Base-by-base conservation (phyloP, 2,888 invertebrate species). In the Synanthedon andrenaeformis region DNA sequence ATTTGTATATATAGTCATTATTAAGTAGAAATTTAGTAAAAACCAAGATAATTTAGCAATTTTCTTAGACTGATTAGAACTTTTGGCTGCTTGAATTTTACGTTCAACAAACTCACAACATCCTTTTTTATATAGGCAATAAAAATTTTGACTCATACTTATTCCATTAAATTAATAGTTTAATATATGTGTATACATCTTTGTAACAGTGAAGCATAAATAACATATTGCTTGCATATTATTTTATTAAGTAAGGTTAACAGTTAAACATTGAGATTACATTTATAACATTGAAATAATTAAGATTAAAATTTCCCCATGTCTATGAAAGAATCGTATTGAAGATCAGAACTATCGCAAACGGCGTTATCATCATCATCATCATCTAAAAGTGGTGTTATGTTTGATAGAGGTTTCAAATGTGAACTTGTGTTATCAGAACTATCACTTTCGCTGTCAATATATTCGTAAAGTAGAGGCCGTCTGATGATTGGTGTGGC, bases 281-380 rank as follows among this genome's bases (percentile, higher is more conserved):
- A 35, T 35, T 45, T n/a, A 45, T 14, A 45, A 45, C 12, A 12
- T 12, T n/a, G n/a, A 6, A 45, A 45, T 4, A 56, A 57, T 65
- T 60, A 51, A 62, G 62, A 63, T 63, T 60, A 88, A 73, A 88
- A 88, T 64, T 86, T 85, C 56, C 88, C 88, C 85, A 88, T 86
- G 69, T 88, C 88, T 68, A 88, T 79, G 67, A 85, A 85, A 59
- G 88, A 88, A 65, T 88, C 88, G 60, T 88, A 88, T 61, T 88
- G 88, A 51, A 85, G 65, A 59, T 88, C 88, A 59, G 76, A 79
- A 63, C 70, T 70, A 60, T 84, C 85, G 56, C 74, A 75, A 42
- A 76, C 61, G 42, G 72, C 64, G 19, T 69, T 65, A 52, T 80
- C 79, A n/a, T 79, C 79, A 23, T 79, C 79, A 23, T 69, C 68